Evolutionary conservation across 2,888 invertebrate genomes (phyloP), one percentile per base, ranked within the genome.

Genomic region (Nyleta sp.): DNA sequence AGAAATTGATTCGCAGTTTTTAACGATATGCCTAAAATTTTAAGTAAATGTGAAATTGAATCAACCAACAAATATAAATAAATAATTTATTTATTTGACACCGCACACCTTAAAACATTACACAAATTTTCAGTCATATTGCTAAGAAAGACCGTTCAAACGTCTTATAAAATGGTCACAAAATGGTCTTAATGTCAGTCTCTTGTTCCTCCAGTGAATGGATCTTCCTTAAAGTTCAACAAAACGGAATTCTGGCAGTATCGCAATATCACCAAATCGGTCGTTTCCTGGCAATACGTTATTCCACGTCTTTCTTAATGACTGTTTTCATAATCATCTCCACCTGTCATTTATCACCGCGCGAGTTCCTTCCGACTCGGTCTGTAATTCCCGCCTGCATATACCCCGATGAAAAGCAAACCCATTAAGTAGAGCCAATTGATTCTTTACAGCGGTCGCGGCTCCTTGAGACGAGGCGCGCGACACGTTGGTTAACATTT

Each of bases 371-470:
- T 46, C 24, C 46, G 13, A 46, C 46, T 24, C 4, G 13, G 46
- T 22, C 46, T 22, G 22, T 24, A 46, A 46, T 24, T 7, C 42
- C 10, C 18, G 10, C 6, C 8, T 44, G 18, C 42, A 18, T 40
- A 40, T 15, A 40, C 8, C 17, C 42, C 18, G 18, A 1, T 44
- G 42, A 22, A 46, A 50, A 50, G 52, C 35, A 10, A 22, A 24
- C 8, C n/a, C n/a, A 38, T 38, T 15, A 55, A 24, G 22, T 24
- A 40, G 4, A 22, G 22, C 38, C 22, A 40, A 55, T 55, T 38
- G 55, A 55, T 55, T 55, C 55, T 40, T 38, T 38, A 11, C 55
- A 5, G 13, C 22, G 35, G 35, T 17, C 13, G 57, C 28, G 55
- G n/a, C 22, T 18, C 40, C 13, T 40, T 1, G n/a, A 22, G 53